Percentiles rank a stretch among this genome's conserved stretches.
These are phyloP conservation scores for Mactra quadrangularis DNA, from an alignment of 1,140 invertebrate species.

Conservation along the genomic window DNA sequence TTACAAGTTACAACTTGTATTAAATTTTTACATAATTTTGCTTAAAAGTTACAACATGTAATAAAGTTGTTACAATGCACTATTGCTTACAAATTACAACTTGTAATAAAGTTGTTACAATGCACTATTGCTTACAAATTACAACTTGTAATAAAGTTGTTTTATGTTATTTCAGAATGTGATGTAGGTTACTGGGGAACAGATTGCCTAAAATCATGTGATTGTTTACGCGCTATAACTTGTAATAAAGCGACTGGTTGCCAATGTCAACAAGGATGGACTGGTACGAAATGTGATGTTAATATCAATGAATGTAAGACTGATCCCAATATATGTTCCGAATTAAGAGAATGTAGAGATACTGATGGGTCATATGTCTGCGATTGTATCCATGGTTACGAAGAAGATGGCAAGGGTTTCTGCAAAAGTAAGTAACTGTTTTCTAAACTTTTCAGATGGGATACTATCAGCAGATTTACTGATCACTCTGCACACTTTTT, in stretches of 20 bases:
- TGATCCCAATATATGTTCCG: not conserved
- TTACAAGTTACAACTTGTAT: no score
- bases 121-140: no score
- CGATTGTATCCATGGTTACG: slow-evolving; percentile 18
- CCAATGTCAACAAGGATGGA: slow-evolving; percentile 21
- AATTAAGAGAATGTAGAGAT: slow-evolving; percentile 2
- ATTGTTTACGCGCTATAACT: not conserved
- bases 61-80: no score
- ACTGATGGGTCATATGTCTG: slow-evolving; percentile 32
- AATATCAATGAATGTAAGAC: slow-evolving; percentile 24
- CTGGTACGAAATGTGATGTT: not conserved
- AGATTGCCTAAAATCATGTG: not conserved
- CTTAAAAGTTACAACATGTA: no score
- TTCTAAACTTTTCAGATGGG: no score
- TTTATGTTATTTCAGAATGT: slow-evolving; percentile 29
- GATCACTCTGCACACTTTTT: no score
- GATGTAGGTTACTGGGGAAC: slow-evolving; percentile 15
- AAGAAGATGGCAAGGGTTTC: not conserved
- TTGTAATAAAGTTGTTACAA: no score
- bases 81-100: no score
- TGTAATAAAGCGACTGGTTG: slow-evolving; percentile 32
- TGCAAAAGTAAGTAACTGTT: slow-evolving; percentile 42
- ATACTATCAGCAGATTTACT: no score
- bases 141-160: no score
- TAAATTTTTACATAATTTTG: no score